Percentiles rank a stretch among this genome's conserved stretches.
Conservation (phyloP, 2,797 vertebrate species). For the Phrynocephalus guinanensis region DNA sequence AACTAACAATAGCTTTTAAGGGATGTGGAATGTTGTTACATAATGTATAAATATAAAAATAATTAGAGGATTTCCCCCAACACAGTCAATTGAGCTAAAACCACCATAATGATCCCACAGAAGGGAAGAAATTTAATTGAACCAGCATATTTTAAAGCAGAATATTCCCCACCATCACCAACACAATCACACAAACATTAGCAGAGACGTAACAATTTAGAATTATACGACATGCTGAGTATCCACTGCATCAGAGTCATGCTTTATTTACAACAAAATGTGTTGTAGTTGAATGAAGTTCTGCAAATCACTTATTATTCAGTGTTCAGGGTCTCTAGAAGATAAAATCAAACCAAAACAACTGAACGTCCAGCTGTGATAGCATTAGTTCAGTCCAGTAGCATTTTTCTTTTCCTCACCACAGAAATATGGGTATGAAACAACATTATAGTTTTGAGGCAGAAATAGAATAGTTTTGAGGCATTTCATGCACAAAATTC, state of each 20-base stretch:
- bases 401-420: background rate
- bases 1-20: conserved; percentile 25
- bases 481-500: background rate
- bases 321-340: background rate
- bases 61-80: conserved; percentile 40
- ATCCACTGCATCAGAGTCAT: rapidly evolving
- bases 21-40: background rate
- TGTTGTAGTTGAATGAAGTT: background rate
- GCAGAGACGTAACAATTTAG: background rate
- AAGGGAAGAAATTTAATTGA: conserved; percentile 21
- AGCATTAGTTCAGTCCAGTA: background rate
- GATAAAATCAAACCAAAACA: background rate
- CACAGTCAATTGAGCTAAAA: background rate
- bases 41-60: conserved; percentile 25
- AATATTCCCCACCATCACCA: background rate
- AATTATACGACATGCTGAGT: background rate
- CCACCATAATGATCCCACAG: background rate
- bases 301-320: background rate
- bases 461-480: background rate
- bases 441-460: background rate
- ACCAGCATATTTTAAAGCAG: conserved; percentile 13
- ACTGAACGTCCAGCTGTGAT: background rate
- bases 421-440: background rate
- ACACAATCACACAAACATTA: background rate
- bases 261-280: background rate